A percentile compares a stretch with the other conserved stretches of the same genome.
Conservation (phyloP, 1,140 invertebrate species). For the Acyrthosiphon pisum region DNA sequence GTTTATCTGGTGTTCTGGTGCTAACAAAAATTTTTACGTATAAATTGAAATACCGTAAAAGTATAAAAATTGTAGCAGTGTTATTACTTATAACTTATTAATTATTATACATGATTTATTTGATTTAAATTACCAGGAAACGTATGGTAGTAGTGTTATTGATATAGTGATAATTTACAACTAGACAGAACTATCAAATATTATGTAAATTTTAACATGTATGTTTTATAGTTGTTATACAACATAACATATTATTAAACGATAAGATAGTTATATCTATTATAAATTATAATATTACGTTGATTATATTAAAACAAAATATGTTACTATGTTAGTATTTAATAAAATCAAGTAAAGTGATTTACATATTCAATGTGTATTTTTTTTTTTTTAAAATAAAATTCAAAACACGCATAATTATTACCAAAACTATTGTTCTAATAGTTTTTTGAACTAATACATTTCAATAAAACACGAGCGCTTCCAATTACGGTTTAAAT, state of each 20-base stretch:
- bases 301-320: background rate
- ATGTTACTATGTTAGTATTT: background rate
- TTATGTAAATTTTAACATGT: background rate
- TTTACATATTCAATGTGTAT: background rate
- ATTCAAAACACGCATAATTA: background rate
- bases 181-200: background rate
- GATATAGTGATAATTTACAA: background rate
- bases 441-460: background rate
- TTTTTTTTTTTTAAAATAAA: background rate
- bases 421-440: background rate
- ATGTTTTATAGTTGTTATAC: background rate
- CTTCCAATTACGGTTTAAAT: background rate
- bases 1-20: background rate
- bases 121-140: background rate
- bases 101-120: background rate
- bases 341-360: background rate
- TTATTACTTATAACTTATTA: background rate
- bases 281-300: background rate
- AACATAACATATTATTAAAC: background rate
- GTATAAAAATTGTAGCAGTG: background rate
- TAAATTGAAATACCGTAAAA: background rate
- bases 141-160: background rate
- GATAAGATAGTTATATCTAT: constrained; percentile 9
- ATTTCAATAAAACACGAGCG: background rate
- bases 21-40: background rate